phyloP scores from a whole-genome alignment of 2,113 vertebrate genomes.

The Lipotes vexillifer region DNA sequence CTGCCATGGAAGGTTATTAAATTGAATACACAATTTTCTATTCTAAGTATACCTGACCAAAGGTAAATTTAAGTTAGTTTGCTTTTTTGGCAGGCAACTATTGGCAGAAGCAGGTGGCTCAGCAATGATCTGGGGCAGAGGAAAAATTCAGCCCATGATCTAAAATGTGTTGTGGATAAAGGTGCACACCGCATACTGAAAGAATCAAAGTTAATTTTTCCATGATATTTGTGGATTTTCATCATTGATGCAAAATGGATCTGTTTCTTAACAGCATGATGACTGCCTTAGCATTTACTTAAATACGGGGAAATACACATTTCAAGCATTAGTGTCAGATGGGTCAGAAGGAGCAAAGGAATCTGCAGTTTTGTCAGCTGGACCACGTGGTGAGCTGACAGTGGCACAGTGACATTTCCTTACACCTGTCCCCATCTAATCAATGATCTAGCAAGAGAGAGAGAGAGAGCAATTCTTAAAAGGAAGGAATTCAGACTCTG shows the following conservation, averaged over 20 bases:
- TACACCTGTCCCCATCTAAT: background rate
- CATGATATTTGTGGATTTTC: background rate
- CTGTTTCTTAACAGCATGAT: background rate
- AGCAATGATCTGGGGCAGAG: constrained; percentile 7
- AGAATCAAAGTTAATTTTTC: background rate
- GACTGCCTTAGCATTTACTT: background rate
- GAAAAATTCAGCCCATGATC: background rate
- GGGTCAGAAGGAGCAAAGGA: background rate
- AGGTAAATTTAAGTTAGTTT: constrained; percentile 25
- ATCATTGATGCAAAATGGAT: background rate
- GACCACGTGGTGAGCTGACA: background rate
- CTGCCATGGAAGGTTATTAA: background rate
- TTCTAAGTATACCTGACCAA: constrained; percentile 44
- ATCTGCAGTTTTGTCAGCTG: background rate
- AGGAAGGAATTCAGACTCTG: background rate
- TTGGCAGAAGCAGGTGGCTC: background rate
- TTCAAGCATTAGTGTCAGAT: background rate
- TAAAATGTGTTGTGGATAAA: background rate
- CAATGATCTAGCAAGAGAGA: background rate
- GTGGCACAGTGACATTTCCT: background rate
- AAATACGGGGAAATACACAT: background rate
- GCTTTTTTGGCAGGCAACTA: background rate
- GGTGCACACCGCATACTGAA: background rate
- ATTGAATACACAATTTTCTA: constrained; percentile 11
- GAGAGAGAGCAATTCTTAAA: background rate